Evolutionary conservation across 2,113 vertebrate species (phyloP).

Genomic region (Falcunculus frontatus): DNA sequence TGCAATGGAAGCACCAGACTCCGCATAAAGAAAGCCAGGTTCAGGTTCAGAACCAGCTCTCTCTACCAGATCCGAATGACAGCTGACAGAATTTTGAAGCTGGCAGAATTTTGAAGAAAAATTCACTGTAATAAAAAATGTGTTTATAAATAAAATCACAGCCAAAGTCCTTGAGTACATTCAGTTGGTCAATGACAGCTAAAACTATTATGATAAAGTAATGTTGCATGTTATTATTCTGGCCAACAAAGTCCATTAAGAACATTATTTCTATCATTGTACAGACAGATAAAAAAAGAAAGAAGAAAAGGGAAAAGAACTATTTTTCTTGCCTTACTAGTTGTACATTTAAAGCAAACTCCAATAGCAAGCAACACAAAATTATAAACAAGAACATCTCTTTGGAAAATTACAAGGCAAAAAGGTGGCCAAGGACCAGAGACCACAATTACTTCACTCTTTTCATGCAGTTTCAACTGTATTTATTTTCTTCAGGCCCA

Average conservation of each 20-base stretch:
- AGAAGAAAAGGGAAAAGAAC: not conserved
- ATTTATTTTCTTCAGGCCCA: not conserved
- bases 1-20: not conserved
- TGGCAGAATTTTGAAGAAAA: not conserved
- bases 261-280: not conserved
- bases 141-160: not conserved
- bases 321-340: not conserved
- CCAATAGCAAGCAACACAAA: not conserved
- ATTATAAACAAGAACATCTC: not conserved
- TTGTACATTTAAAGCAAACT: not conserved
- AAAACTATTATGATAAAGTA: not conserved
- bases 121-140: not conserved
- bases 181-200: not conserved
- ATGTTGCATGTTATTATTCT: not conserved
- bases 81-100: not conserved
- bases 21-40: not conserved
- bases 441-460: not conserved
- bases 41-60: not conserved
- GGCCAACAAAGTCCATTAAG: not conserved
- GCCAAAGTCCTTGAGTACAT: not conserved
- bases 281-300: not conserved
- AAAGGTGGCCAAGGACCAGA: not conserved
- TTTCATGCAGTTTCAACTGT: not conserved
- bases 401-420: conserved; percentile 9
- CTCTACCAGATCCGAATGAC: not conserved